phyloP scores from a whole-genome alignment of 2,888 invertebrate genomes.

The Lasioglossum marginatum region DNA sequence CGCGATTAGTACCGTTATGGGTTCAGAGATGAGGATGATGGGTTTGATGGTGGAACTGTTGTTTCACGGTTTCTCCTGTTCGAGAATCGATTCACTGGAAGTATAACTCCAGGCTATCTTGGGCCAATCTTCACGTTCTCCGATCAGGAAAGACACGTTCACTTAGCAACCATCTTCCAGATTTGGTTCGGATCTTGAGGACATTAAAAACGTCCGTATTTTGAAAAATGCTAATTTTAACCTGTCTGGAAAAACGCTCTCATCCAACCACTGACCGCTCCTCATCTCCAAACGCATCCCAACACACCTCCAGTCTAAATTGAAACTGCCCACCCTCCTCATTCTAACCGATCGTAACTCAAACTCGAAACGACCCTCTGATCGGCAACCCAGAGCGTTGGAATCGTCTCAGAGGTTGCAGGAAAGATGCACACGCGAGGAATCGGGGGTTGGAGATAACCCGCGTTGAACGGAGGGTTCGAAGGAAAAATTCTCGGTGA shows the following conservation, averaged over 20 bases:
- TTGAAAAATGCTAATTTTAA: too few relatives aligned
- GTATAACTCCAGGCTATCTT: background rate
- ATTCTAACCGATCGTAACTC: conserved; percentile 53
- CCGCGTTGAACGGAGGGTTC: conserved; percentile 9
- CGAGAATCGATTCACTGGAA: background rate
- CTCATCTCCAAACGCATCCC: too few relatives aligned
- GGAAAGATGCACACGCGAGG: conserved; percentile 10
- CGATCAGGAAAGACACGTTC: background rate
- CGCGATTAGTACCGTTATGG: background rate
- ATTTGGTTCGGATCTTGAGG: background rate
- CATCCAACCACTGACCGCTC: too few relatives aligned
- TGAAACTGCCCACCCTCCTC: background rate
- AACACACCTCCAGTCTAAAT: background rate
- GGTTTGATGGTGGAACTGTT: background rate
- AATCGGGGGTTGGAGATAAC: background rate
- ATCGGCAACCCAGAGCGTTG: conserved; percentile 36
- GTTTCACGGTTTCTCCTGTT: background rate
- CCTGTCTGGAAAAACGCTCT: too few relatives aligned
- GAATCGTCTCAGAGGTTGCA: conserved; percentile 1
- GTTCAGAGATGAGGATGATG: background rate
- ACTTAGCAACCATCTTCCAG: background rate
- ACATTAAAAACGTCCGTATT: too few relatives aligned
- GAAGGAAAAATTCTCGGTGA: background rate
- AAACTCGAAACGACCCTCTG: conserved; percentile 48
- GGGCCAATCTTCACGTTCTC: background rate